These are phyloP conservation scores for Marasmarcha lunaedactyla DNA, from an alignment of 2,888 invertebrate genomes.

Conservation along the genomic window DNA sequence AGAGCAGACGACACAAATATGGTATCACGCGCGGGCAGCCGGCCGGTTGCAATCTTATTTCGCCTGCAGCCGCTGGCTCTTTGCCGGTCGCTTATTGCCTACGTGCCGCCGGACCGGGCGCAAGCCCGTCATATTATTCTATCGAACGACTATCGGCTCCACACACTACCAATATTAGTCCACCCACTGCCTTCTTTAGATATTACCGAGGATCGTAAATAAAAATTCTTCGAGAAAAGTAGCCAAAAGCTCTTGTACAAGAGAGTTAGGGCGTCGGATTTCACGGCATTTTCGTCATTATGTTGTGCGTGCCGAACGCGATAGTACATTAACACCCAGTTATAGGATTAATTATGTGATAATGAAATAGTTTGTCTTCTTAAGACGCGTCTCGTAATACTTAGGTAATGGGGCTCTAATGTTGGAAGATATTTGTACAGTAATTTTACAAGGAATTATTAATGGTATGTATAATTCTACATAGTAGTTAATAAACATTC, in stretches of 20 bases:
- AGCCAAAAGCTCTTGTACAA: conserved; percentile 29
- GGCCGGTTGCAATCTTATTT: conserved; percentile 28
- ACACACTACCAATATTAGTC: conserved; percentile 62
- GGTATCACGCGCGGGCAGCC: not conserved
- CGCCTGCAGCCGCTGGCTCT: conserved; percentile 51
- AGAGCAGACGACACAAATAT: not conserved
- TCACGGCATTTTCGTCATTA: not conserved
- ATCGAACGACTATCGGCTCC: conserved; percentile 60
- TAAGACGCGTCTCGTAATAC: no score
- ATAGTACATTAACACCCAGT: not conserved
- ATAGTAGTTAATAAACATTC: no score
- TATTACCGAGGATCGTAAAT: conserved; percentile 59
- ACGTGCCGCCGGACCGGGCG: conserved; percentile 57
- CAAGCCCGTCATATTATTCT: conserved; percentile 65
- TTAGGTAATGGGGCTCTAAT: no score
- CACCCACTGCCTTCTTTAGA: conserved; percentile 55
- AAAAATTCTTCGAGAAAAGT: conserved; percentile 30
- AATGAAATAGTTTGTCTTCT: not conserved
- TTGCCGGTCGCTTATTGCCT: conserved; percentile 66
- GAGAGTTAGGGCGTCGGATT: conserved; percentile 16
- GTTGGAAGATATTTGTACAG: no score
- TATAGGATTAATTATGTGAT: conserved; percentile 1
- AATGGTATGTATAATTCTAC: no score
- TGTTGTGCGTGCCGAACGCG: not conserved
- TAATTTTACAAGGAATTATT: no score